phyloP scores from a whole-genome alignment of 2,797 vertebrate genomes.

The Gallinago nigripennis region DNA sequence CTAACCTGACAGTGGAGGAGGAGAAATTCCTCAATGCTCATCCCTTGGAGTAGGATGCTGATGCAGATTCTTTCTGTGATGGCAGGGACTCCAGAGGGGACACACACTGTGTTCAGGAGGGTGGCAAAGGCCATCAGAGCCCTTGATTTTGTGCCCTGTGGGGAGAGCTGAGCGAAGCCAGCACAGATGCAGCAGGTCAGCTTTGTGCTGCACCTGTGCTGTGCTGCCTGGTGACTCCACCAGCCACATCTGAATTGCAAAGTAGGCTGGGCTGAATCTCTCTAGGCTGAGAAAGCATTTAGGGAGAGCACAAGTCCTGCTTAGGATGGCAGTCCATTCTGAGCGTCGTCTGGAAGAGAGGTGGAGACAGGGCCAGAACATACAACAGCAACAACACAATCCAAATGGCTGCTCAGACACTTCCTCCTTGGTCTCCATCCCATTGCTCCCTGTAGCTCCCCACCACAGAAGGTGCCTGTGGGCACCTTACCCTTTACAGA shows the following conservation, averaged over 20 bases:
- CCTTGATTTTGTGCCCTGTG: not conserved
- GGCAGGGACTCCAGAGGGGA: not conserved
- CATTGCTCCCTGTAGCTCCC: not conserved
- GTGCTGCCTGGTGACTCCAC: not conserved
- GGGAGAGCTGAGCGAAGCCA: not conserved
- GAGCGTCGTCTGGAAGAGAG: not conserved
- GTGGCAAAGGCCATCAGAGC: not conserved
- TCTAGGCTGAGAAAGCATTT: not conserved
- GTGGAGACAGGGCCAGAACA: not conserved
- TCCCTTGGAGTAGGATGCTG: not conserved
- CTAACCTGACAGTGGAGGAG: not conserved
- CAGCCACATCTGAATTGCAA: not conserved
- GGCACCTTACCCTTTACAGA: not conserved
- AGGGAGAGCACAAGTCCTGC: not conserved
- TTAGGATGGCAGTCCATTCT: not conserved
- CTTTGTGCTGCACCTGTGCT: not conserved
- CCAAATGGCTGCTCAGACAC: not conserved
- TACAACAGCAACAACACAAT: not conserved
- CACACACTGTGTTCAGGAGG: not conserved
- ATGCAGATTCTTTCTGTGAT: not conserved
- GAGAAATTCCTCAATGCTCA: not conserved
- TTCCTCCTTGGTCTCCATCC: not conserved
- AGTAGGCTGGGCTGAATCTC: not conserved
- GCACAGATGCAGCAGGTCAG: rapidly evolving
- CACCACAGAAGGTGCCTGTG: not conserved